Evolutionary conservation across 2,113 vertebrate species (phyloP), one percentile per base, ranked within the genome.

Genomic region (Scatophagus argus): DNA sequence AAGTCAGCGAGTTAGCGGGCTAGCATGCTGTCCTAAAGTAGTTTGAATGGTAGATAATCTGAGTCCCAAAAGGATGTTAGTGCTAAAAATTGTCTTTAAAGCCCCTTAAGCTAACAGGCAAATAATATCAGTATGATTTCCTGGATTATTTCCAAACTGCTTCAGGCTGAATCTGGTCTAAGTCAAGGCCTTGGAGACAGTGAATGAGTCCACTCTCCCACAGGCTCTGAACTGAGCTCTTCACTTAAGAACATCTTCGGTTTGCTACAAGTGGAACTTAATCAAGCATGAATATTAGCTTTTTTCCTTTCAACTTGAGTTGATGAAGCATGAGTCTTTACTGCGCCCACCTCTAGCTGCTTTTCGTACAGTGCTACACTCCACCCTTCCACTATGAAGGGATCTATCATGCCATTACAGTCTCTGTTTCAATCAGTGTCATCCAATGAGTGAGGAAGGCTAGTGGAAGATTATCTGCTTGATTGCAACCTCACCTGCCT

Each of bases 251-350:
- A 87, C 63, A 78, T 72, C 70, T 71, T 85, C 63, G 69, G 73
- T 85, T 85, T 83, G 67, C 74, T 76, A 58, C 8, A 27, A 88
- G 77, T 79, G 77, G 74, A 82, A 82, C 77, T 74, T 85, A 89
- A 90, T 90, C 73, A 87, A 87, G 87, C 87, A 90, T 89, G 90
- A 88, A 56, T 89, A 87, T 88, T 72, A 73, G 61, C 79, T 74
- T 82, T 84, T 83, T 87, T 73, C 39, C 29, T 84, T 90, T 81
- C 76, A 81, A 68, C 88, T 91, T 90, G 70, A 89, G 79, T 87
- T 90, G 80, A 89, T 90, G 73, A 90, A 90, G 87, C 91, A 91
- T 87, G 91, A 85, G 56, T 89, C 82, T 79, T 88, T 82, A 73
- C 83, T 82, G 62, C 71, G 74, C 77, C 77, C 74, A 68, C 85